These are phyloP conservation scores for Cercocebus atys DNA, from an alignment of 2,113 vertebrate genomes.

Conservation along the genomic window DNA sequence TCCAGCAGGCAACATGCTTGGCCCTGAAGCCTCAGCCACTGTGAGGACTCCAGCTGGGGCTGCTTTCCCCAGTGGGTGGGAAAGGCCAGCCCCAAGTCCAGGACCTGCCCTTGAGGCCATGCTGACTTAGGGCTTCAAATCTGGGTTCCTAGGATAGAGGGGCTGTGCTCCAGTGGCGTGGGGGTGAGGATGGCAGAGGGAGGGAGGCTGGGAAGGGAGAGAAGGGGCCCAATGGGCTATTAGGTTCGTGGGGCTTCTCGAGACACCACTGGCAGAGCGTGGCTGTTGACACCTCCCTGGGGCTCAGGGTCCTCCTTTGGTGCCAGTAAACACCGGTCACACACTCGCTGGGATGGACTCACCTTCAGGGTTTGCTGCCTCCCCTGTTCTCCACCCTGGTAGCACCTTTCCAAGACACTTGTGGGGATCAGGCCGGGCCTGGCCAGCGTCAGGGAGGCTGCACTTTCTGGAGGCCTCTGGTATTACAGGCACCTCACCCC, in stretches of 20 bases:
- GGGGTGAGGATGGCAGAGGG: too few species aligned
- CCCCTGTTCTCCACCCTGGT: too few species aligned
- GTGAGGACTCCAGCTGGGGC: background rate
- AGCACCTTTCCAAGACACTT: background rate
- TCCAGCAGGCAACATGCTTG: background rate
- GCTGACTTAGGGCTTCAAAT: too few species aligned
- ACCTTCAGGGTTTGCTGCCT: background rate
- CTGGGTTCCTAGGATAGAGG: background rate
- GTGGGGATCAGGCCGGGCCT: background rate
- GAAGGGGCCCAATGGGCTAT: background rate
- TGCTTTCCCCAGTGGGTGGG: background rate
- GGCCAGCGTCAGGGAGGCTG: background rate
- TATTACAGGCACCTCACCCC: background rate
- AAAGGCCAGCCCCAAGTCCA: background rate
- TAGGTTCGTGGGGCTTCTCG: background rate
- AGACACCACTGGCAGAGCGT: background rate
- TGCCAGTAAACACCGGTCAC: background rate
- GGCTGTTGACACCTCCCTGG: fast-evolving
- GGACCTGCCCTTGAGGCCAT: too few species aligned
- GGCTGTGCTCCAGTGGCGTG: background rate
- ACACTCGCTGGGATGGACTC: background rate
- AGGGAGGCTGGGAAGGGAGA: fast-evolving
- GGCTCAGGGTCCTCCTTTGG: too few species aligned
- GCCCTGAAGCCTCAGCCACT: background rate
- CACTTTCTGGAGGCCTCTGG: background rate